Percentiles rank a stretch among this genome's conserved stretches.
phyloP scores from a whole-genome alignment of 2,888 invertebrate species.

The Fabriciana adippe region DNA sequence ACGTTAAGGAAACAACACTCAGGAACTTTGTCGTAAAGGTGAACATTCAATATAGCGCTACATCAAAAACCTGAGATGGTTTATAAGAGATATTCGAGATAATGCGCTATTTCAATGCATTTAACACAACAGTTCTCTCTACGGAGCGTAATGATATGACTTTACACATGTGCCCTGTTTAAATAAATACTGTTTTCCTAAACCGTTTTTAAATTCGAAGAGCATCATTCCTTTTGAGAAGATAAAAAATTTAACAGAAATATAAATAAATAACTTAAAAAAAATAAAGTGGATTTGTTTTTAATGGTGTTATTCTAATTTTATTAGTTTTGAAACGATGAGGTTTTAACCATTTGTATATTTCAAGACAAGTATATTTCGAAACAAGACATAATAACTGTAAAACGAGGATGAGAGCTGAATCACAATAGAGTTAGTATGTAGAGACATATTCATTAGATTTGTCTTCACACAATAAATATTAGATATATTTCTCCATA shows the following conservation, averaged over 20 bases:
- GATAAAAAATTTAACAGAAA: neutral
- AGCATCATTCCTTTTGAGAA: neutral
- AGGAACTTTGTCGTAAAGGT: constrained; percentile 25
- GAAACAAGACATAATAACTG: too few relatives aligned
- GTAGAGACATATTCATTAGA: too few relatives aligned
- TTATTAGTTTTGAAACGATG: too few relatives aligned
- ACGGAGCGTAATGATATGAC: constrained; percentile 12
- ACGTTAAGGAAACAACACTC: constrained; percentile 1
- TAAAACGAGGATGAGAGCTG: too few relatives aligned
- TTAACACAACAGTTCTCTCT: constrained; percentile 25
- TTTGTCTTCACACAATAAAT: too few relatives aligned
- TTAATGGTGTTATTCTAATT: too few relatives aligned
- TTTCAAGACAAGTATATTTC: too few relatives aligned
- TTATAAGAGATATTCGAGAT: constrained; percentile 34
- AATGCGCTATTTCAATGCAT: constrained; percentile 42
- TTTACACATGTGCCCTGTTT: constrained; percentile 13
- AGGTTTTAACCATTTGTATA: too few relatives aligned
- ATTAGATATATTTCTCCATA: too few relatives aligned
- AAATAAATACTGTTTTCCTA: constrained; percentile 4
- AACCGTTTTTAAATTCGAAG: neutral
- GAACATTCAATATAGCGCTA: constrained; percentile 30
- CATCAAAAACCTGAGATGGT: constrained; percentile 32
- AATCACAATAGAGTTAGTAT: too few relatives aligned
- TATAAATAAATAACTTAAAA: too few relatives aligned
- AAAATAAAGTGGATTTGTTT: too few relatives aligned